phyloP scores from a whole-genome alignment of 2,797 vertebrate species.

The Enteromius argenteus region DNA sequence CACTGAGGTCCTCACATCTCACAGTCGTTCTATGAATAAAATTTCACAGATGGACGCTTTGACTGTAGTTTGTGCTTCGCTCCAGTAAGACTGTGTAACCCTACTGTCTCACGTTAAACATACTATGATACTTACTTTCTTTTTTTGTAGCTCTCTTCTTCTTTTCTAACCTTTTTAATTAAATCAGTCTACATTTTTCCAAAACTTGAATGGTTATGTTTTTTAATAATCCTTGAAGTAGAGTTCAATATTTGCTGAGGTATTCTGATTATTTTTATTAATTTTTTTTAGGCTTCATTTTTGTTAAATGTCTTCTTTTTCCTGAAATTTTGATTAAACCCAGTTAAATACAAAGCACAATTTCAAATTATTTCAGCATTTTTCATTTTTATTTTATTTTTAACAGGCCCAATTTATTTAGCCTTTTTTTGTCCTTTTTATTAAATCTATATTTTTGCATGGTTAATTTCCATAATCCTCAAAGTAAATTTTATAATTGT shows the following conservation, averaged over 20 bases:
- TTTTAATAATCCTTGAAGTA: background rate
- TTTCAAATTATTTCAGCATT: background rate
- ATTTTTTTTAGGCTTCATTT: background rate
- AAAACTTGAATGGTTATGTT: background rate
- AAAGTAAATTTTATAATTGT: background rate
- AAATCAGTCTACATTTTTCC: background rate
- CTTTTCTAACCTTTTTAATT: background rate
- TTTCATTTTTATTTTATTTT: too few species aligned
- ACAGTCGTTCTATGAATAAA: background rate
- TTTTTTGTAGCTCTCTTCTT: background rate
- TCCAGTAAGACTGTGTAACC: background rate
- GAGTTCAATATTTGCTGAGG: background rate
- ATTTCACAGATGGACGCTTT: conserved; percentile 8
- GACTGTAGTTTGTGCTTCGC: background rate
- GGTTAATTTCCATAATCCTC: background rate
- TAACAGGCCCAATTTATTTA: background rate
- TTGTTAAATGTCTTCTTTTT: background rate
- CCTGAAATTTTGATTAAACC: background rate
- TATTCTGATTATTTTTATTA: background rate
- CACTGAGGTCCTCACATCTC: background rate
- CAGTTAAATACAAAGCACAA: background rate
- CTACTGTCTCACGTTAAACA: background rate
- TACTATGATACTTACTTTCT: background rate
- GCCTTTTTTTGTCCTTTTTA: background rate
- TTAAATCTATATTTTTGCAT: background rate